Conservation (phyloP, 2,113 vertebrate genomes). For the Leptocoma aspasia region DNA sequence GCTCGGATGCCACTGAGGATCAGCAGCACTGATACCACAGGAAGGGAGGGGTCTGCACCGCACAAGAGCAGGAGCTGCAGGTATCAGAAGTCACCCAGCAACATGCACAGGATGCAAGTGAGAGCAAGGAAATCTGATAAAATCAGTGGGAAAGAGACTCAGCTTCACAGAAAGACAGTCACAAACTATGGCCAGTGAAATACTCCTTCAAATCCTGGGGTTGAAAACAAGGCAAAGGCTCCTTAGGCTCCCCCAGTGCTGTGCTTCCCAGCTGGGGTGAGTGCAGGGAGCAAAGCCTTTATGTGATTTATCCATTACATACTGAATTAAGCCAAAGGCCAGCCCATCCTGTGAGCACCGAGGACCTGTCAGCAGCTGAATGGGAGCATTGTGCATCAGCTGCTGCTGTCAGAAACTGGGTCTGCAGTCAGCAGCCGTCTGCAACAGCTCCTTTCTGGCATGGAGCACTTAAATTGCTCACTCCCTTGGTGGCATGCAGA, state of each 20-base stretch:
- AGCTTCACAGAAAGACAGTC: neutral
- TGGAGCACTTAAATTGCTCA: neutral
- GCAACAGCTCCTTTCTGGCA: neutral
- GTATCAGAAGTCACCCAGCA: neutral
- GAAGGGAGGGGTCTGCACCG: neutral
- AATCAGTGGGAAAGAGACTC: neutral
- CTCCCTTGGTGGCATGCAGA: neutral
- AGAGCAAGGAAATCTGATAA: neutral
- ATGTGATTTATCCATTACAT: conserved; percentile 3
- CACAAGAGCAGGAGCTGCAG: neutral
- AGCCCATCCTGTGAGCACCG: neutral
- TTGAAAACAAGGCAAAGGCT: neutral
- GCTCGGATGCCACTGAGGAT: neutral
- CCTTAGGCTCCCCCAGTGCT: neutral
- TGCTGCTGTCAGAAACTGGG: conserved; percentile 49
- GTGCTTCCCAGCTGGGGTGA: fast-evolving
- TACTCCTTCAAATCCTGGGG: neutral
- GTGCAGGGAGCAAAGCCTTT: neutral
- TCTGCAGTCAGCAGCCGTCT: neutral
- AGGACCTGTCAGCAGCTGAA: conserved; percentile 37
- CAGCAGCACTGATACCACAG: fast-evolving
- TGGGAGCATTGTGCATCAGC: conserved; percentile 35
- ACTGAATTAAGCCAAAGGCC: neutral
- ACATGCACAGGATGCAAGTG: neutral
- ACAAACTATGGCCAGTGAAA: neutral